Evolutionary conservation across 2,797 vertebrate genomes (phyloP), one percentile per base, ranked within the genome.

Genomic region (Phoxinus dragarum): DNA sequence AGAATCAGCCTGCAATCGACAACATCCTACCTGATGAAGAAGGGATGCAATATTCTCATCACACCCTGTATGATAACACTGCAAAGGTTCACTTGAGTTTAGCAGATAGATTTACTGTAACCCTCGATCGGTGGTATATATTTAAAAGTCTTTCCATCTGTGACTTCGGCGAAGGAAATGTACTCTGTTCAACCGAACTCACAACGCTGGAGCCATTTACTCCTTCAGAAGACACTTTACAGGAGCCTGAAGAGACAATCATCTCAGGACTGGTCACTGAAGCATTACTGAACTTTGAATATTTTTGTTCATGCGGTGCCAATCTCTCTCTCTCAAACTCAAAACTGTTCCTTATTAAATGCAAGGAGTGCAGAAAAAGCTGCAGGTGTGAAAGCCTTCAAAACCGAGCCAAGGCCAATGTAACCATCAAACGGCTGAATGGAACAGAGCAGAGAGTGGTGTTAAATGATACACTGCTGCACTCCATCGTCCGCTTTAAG

Each of bases 151-250:
- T 82, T 49, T 82, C 71, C 9, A 49, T 82, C 12, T 49, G 42
- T 82, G 81, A 82, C 71, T 66, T 74, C 38, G 81, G 71, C 31
- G 9, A 74, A 9, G 81, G 71, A n/a, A 82, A 82, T 49, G 71
- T 74, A 31, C 81, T 74, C 9, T 49, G 54, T 49, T 66, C 71
- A 74, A 82, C 56, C 0, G 5, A 74, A 38, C 1, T 27, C 31
- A 74, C 81, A 38, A 82, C 19, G 17, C 14, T 74, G 23, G 31
- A 74, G 71, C 4, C 27, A 12, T 64, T 66, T 49, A 38, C 81
- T 66, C 71, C 31, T 44, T 31, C 27, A 16, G n/a, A 3, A 73
- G 4, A 49, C 21, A 4, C 5, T 73, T 19, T 73, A 47, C 56
- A 38, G 21, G 7, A 74, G 11, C 4, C 19, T 21, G n/a, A 12